Conservation (phyloP, 1,140 invertebrate species). For the Lithobius niger region DNA sequence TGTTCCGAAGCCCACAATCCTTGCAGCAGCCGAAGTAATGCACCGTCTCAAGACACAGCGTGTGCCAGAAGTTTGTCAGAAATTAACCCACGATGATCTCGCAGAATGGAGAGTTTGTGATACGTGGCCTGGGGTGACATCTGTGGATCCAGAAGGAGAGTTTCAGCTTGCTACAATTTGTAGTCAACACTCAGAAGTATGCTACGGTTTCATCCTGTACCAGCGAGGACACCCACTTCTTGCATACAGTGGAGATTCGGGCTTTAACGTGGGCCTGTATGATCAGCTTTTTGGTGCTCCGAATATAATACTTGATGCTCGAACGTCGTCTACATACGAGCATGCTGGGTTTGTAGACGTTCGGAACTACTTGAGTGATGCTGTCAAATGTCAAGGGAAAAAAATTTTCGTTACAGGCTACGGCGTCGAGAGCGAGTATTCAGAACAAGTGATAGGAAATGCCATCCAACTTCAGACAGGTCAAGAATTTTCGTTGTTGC, state of each 20-base stretch:
- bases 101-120: constrained; percentile 8
- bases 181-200: constrained; percentile 11
- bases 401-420: constrained; percentile 10
- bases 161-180: background rate
- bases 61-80: background rate
- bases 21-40: constrained; percentile 6
- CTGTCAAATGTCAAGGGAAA: background rate
- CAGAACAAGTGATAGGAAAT: background rate
- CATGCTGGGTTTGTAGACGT: constrained; percentile 12
- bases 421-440: constrained; percentile 3
- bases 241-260: constrained; percentile 9
- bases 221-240: background rate
- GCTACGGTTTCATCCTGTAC: constrained; percentile 11
- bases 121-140: background rate
- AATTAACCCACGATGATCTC: constrained; percentile 1
- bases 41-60: background rate
- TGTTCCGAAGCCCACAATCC: background rate
- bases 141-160: background rate
- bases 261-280: constrained; percentile 7
- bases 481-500: constrained; percentile 5
- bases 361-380: background rate
- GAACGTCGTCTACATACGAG: constrained; percentile 1
- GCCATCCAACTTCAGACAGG: background rate
- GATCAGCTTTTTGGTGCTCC: constrained; percentile 7
- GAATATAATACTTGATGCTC: constrained; percentile 8